Evolutionary conservation across 53 echinoderm and acorn worm genomes (phyloP).

Genomic region (Holothuria leucospilota): DNA sequence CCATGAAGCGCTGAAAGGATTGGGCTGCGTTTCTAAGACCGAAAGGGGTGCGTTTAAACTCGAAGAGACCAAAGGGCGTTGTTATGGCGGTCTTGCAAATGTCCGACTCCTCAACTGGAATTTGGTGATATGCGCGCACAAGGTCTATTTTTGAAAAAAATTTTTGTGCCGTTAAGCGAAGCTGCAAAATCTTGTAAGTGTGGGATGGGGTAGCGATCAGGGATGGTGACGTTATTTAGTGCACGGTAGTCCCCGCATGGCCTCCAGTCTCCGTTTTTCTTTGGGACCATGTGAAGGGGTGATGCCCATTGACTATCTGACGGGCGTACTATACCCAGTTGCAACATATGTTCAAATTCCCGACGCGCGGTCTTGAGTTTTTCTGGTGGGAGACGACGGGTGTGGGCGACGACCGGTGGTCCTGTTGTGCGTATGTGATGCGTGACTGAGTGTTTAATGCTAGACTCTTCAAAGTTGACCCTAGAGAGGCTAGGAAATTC

Average conservation of each 20-base stretch:
- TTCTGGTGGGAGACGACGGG: conserved; percentile 30
- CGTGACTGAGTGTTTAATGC: not conserved
- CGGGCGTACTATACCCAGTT: conserved; percentile 52
- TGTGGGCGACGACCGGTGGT: conserved; percentile 48
- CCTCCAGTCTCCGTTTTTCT: conserved; percentile 56
- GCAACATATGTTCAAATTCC: conserved; percentile 68
- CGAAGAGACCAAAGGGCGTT: no score
- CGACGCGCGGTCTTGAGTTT: conserved; percentile 22
- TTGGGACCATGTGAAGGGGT: conserved; percentile 58
- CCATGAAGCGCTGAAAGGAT: conserved; percentile 4
- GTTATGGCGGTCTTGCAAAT: no score
- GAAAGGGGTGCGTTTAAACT: not conserved
- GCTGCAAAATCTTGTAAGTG: conserved; percentile 65
- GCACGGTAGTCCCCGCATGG: conserved; percentile 67
- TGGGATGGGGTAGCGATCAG: not conserved
- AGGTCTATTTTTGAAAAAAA: conserved; percentile 51
- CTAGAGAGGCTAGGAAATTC: conserved; percentile 4
- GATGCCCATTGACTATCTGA: conserved; percentile 63
- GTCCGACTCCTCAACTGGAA: no score
- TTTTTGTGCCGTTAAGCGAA: conserved; percentile 6
- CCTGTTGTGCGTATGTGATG: conserved; percentile 52
- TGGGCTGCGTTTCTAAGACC: not conserved
- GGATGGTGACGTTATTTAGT: conserved; percentile 39
- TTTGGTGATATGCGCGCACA: no score
- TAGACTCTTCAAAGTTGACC: not conserved